phyloP scores from a whole-genome alignment of 2,797 vertebrate genomes.

The Novumbra hubbsi region DNA sequence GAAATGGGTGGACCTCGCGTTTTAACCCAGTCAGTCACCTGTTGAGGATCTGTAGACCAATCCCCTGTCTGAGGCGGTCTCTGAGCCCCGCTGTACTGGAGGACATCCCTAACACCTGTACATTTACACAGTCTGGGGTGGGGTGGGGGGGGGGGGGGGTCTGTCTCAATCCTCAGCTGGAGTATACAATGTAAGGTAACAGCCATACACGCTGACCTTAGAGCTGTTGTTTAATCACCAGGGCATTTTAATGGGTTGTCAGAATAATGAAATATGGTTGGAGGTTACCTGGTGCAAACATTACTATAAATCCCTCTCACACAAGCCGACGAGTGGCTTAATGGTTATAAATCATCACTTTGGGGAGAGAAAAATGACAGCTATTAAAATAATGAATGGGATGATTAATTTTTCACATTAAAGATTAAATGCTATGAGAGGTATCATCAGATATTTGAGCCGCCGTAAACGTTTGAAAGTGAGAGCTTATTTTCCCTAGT shows the following conservation, averaged over 20 bases:
- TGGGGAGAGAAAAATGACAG: slow-evolving; percentile 75
- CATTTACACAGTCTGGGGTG: slow-evolving; percentile 38
- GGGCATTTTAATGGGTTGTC: slow-evolving; percentile 78
- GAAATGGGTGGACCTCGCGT: background rate
- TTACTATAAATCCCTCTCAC: slow-evolving; percentile 77
- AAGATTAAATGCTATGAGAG: slow-evolving; percentile 77
- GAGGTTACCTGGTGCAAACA: slow-evolving; percentile 78
- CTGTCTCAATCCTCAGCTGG: background rate
- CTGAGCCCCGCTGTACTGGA: slow-evolving; percentile 31
- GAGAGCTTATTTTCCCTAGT: slow-evolving; percentile 64
- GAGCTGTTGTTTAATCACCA: slow-evolving; percentile 76
- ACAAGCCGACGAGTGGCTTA: slow-evolving; percentile 60
- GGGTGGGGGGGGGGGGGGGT: slow-evolving; percentile 5
- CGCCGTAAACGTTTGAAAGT: slow-evolving; percentile 67
- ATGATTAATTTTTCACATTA: slow-evolving; percentile 83
- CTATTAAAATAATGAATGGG: slow-evolving; percentile 82
- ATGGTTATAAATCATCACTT: slow-evolving; percentile 76
- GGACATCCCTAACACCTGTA: slow-evolving; percentile 48
- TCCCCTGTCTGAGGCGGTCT: slow-evolving; percentile 17
- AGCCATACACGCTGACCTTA: slow-evolving; percentile 52
- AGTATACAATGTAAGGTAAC: slow-evolving; percentile 8
- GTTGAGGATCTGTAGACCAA: slow-evolving; percentile 43
- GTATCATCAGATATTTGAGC: slow-evolving; percentile 71
- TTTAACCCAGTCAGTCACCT: slow-evolving; percentile 10
- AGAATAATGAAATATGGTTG: slow-evolving; percentile 75